Evolutionary conservation across 2,797 vertebrate species (phyloP), one percentile per base, ranked within the genome.

Genomic region (Agapornis canus): DNA sequence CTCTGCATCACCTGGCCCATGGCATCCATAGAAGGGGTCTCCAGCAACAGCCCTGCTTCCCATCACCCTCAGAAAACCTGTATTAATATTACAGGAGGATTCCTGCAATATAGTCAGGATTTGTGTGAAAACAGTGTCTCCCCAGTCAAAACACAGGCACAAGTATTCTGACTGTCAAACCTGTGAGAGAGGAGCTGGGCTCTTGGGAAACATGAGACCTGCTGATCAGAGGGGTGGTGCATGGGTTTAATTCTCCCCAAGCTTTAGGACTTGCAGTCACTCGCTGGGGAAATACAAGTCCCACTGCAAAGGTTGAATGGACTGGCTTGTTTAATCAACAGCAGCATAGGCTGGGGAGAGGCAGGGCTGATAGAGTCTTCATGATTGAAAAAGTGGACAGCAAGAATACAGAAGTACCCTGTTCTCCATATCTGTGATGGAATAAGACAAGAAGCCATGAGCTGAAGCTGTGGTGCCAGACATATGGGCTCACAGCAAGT

Each of bases 161-260:
- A 35, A 45, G 21, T 79, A 6, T 32, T 32, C 17, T 47, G 65
- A 6, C 39, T 27, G 6, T 29, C 43, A 35, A 13, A 29, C 15
- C 22, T 71, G 69, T 22, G 56, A 82, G 43, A 52, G 60, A 26
- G 22, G n/a, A 77, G 5, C 11, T 1, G 7, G 27, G 66, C 13
- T 2, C 10, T 6, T 0, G 0, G 35, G 63, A 51, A 52, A 11
- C 0, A 0, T 22, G 75, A 68, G 65, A 9, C 9, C 27, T 60
- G 57, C 61, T 82, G 70, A 42, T 72, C 14, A 17, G 26, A 8
- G 25, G 49, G 73, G 43, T 43, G 31, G 9, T 43, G 31, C 49
- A 32, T 63, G 18, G 37, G 16, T 45, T 86, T 66, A 12, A 23
- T 71, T 84, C 52, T 39, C 48, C 22, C 6, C 2, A 1, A 59